A percentile compares a stretch with the other conserved stretches of the same genome.
Evolutionary conservation across 2,113 vertebrate species (phyloP).

Genomic region (Aegypius monachus): DNA sequence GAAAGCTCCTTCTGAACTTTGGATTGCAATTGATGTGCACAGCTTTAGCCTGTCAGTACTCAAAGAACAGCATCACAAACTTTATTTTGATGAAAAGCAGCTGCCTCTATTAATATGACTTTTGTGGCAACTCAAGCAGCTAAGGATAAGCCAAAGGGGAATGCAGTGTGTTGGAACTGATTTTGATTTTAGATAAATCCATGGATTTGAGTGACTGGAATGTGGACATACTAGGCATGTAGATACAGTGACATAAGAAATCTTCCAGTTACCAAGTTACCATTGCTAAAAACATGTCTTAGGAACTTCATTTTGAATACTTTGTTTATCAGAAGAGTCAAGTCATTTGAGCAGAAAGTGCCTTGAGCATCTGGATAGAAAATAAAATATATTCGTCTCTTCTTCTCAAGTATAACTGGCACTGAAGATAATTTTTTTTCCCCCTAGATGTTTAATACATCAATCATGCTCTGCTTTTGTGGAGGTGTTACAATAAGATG

Average conservation of each 20-base stretch:
- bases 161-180: conserved; percentile 20
- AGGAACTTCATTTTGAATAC: conserved; percentile 4
- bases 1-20: neutral
- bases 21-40: neutral
- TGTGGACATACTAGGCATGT: neutral
- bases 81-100: conserved; percentile 9
- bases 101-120: neutral
- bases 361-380: neutral
- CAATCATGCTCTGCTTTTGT: neutral
- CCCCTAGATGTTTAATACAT: neutral
- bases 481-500: neutral
- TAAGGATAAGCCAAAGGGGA: conserved; percentile 33
- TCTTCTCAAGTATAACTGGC: neutral
- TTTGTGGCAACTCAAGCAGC: conserved; percentile 22
- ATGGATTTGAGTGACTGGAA: neutral
- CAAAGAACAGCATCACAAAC: neutral
- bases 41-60: neutral
- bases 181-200: conserved; percentile 40
- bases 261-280: neutral
- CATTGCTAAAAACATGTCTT: neutral
- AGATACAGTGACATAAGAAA: neutral
- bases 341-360: conserved; percentile 14
- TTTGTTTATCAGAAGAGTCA: neutral
- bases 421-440: neutral
- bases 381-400: conserved; percentile 14